phyloP scores from a whole-genome alignment of 2,888 invertebrate genomes.

The Ectemnius lituratus region DNA sequence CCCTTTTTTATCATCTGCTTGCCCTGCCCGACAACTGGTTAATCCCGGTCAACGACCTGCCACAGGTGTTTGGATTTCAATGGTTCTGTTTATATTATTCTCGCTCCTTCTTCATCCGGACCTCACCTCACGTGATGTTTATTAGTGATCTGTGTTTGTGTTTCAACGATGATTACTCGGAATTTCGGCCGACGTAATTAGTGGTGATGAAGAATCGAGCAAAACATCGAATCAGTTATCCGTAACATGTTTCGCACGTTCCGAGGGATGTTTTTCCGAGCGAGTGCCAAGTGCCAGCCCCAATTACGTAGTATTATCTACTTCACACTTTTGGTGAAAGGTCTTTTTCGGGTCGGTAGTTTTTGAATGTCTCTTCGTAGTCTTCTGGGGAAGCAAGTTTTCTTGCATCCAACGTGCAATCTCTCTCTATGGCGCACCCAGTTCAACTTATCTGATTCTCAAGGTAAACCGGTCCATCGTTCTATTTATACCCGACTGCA shows the following conservation, averaged over 20 bases:
- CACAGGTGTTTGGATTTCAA: neutral
- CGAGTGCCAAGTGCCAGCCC: neutral
- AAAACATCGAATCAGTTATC: neutral
- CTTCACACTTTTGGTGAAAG: slow-evolving; percentile 1
- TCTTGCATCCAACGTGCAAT: neutral
- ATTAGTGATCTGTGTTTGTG: neutral
- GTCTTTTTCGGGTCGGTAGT: neutral
- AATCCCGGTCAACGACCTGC: neutral
- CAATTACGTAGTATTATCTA: neutral
- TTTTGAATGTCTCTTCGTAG: neutral
- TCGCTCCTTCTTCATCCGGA: too few relatives aligned
- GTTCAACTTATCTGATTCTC: too few relatives aligned
- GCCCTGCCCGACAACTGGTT: neutral
- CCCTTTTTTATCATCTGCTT: too few relatives aligned
- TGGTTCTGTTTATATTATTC: neutral
- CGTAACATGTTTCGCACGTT: slow-evolving; percentile 12
- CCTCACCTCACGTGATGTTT: too few relatives aligned
- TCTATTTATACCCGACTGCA: too few relatives aligned
- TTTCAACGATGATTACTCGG: neutral
- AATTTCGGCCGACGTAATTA: slow-evolving; percentile 4
- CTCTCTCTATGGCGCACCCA: too few relatives aligned
- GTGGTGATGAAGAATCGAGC: neutral
- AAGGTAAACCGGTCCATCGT: too few relatives aligned
- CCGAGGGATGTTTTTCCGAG: slow-evolving; percentile 17
- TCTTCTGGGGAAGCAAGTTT: neutral